Evolutionary conservation across 2,797 vertebrate species (phyloP), one percentile per base, ranked within the genome.

Genomic region (Enteromius fasciolatus): DNA sequence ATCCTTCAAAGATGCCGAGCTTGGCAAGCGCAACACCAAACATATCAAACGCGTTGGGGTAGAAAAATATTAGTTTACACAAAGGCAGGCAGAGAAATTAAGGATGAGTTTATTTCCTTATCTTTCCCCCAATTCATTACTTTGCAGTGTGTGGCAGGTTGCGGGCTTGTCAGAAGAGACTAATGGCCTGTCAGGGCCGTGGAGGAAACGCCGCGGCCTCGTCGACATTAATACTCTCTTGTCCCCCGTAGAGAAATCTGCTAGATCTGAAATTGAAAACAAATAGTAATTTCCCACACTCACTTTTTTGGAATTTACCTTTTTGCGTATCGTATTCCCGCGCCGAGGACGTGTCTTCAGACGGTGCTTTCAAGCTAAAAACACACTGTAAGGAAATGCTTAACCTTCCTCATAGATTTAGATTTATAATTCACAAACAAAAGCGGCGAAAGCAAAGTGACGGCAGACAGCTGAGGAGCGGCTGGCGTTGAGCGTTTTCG

Each of bases 251-350:
- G 87, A 87, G 83, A 87, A 91, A 92, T 92, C 92, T 90, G 88
- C 87, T 86, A 90, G 90, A 93, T 92, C 92, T 92, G 90, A 93
- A 94, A 94, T 94, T 94, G 93, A 93, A 94, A 94, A 94, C 92
- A 94, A 94, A 94, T 92, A 93, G 87, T 94, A 88, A 92, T 94
- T 92, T 93, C 87, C 92, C 91, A 92, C 91, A 91, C 89, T 89
- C 86, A 89, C 70, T 77, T 84, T 86, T 74, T 61, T 76, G 80
- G 74, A 75, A 77, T 88, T 82, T 88, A 86, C 73, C 68, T n/a
- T 79, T 48, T 20, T 41, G 17, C 57, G n/a, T 8, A 52, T 50
- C 50, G 28, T 72, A 66, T 36, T 66, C 76, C 63, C 46, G 5
- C 25, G 4, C 5, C 25, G 36, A 46, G 73, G 50, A 76, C 18